Base-by-base conservation (phyloP, 2,113 vertebrate genomes). In the Clinocottus analis region DNA sequence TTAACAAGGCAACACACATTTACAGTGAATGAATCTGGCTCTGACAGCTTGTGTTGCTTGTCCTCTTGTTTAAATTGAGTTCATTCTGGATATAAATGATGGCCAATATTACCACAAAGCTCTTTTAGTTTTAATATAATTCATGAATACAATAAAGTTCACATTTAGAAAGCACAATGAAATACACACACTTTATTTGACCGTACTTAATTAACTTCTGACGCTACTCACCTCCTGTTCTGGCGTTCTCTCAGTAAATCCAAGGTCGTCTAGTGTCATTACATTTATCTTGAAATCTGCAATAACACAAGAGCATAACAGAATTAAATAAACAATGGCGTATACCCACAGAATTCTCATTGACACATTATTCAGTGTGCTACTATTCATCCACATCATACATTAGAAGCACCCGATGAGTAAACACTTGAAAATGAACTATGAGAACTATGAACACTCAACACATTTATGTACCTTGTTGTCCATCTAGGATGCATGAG, bases 201-300 rank as follows among this genome's bases (percentile, higher is more conserved):
- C 17, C 9, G 10, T 37, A 21, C 41, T 51, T 17, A 0, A 33
- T 21, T 33, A 14, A 19, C 79, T 73, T 4, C 29, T 53, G 49
- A 60, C 8, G 31, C 63, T 11, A 41, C 75, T 5, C 66, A 84
- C 92, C 88, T 90, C 39, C 27, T 85, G 37, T 80, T 9, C 37
- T 75, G 66, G 35, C 2, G 27, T 25, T 35, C 83, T 84, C 29
- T 74, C 75, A 25, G 59, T 35, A 51, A 86, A 41, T 43, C 60
- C 78, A 29, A 66, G 63, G 37, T 97, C 96, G 16, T 97, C 96
- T 13, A 99, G 85, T 27, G 94, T 95, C 89, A 97, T 85, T 60
- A 98, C 60, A 23, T 97, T 97, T 19, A 94, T 64, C 77, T 92
- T 93, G 83, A 97, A 97, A 35, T 94, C 97, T 98, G 87, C 23